Base-by-base conservation (phyloP, 2,113 vertebrate genomes). In the Motacilla tschutschensis region DNA sequence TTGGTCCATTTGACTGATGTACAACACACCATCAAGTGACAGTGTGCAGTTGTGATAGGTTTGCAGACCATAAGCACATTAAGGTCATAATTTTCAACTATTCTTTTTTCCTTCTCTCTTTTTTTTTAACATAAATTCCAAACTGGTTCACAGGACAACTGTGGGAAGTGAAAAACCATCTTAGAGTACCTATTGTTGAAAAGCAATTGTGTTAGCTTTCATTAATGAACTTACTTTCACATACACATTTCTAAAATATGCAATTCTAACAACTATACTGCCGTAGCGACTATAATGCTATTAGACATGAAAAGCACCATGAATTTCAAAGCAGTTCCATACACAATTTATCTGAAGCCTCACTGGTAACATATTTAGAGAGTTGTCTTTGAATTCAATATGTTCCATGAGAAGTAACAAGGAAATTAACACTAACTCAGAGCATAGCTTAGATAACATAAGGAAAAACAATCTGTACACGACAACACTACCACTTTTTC, bases 241-340 rank as follows among this genome's bases (percentile, higher is more conserved):
- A 31, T 17, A 43, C 4, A 20, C 24, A 33, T 46, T 73, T 81
- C 53, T 83, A 36, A 51, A 3, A 48, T 2, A 8, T 0, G 0
- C 12, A 78, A 35, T 66, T 50, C 24, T 63, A 83, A 80, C 17
- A 55, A 47, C 28, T 59, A n/a, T 14, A 80, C 9, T 51, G 9
- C 35, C 60, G 33, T 29, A 76, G 29, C 43, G 71, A 70, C 5
- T 40, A 10, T 28, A 58, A 31, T 16, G 8, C 13, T 3, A 54
- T 31, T 47, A 83, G 13, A 57, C 7, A 17, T 35, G 24, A 64
- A 66, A 53, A 31, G 6, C 7, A 41, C 14, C 31, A n/a, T 26
- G 60, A 28, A 57, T 90, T 90, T 79, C 40, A 60, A 90, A 83
- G 57, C 17, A 76, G 28, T 15, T 79, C 19, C 31, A 67, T 4